These are phyloP conservation scores for Euborellia annulipes DNA, from an alignment of 1,140 invertebrate genomes.

Conservation along the genomic window DNA sequence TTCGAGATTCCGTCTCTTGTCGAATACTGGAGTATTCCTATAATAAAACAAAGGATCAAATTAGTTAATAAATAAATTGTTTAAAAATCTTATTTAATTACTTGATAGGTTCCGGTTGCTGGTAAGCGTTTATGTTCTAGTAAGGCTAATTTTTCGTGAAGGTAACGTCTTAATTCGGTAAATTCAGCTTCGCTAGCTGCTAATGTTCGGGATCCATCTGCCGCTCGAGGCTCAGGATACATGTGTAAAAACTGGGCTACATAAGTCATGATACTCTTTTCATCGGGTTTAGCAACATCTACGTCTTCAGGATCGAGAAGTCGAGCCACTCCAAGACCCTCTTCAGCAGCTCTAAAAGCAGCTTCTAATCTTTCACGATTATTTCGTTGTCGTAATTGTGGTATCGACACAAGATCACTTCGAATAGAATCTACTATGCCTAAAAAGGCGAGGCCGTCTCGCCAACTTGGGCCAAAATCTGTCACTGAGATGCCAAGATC, in stretches of 20 bases:
- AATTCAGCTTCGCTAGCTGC: slow-evolving; percentile 64
- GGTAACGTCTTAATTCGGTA: slow-evolving; percentile 61
- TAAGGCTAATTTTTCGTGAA: slow-evolving; percentile 53
- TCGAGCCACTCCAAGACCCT: slow-evolving; percentile 80
- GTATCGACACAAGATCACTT: slow-evolving; percentile 79
- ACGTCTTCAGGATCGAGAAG: slow-evolving; percentile 93
- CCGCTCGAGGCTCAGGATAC: slow-evolving; percentile 59
- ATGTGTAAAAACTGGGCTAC: slow-evolving; percentile 96
- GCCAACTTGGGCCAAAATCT: slow-evolving; percentile 94
- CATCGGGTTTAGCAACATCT: slow-evolving; percentile 91
- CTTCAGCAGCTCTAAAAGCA: slow-evolving; percentile 87
- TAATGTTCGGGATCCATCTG: slow-evolving; percentile 41
- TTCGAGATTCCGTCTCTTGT: too few species aligned
- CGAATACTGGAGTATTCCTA: too few species aligned
- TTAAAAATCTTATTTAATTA: too few species aligned
- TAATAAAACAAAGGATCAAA: too few species aligned
- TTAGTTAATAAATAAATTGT: too few species aligned
- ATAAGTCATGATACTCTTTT: slow-evolving; percentile 99
- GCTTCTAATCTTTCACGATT: slow-evolving; percentile 75
- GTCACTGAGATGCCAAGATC: slow-evolving; percentile 73
- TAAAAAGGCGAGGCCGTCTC: slow-evolving; percentile 91
- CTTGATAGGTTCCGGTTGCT: too few species aligned
- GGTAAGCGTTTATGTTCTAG: too few species aligned
- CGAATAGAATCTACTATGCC: slow-evolving; percentile 92
- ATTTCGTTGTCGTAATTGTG: slow-evolving; percentile 55